Conservation (phyloP, 92 coral and sea anemone genomes). For the Siderastrea siderea region DNA sequence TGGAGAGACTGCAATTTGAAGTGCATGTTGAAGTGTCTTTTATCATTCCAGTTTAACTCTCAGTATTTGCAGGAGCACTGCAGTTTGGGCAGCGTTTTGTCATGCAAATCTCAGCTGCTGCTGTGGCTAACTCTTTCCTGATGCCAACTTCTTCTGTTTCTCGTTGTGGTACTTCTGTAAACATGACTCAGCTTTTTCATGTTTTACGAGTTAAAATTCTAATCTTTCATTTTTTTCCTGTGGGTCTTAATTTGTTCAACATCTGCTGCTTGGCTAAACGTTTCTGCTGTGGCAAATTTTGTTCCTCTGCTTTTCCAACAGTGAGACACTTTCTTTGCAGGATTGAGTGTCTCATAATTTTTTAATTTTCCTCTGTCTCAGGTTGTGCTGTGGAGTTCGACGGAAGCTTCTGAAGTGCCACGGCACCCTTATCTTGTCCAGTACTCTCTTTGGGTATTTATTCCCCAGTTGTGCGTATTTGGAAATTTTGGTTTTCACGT, state of each 20-base stretch:
- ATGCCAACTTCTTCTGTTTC: conserved; percentile 13
- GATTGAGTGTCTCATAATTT: conserved; percentile 33
- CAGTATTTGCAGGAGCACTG: not conserved
- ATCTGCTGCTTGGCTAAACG: conserved; percentile 59
- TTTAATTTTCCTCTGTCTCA: conserved; percentile 25
- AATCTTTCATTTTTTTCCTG: conserved; percentile 30
- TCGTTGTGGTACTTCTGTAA: conserved; percentile 35
- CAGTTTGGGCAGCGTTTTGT: not conserved
- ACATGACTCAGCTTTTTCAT: conserved; percentile 44
- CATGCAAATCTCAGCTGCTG: not conserved
- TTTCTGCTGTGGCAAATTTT: conserved; percentile 45
- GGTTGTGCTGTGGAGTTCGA: too few species aligned
- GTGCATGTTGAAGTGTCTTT: not conserved
- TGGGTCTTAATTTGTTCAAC: conserved; percentile 24
- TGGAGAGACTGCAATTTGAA: not conserved
- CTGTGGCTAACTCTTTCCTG: conserved; percentile 1
- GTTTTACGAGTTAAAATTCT: conserved; percentile 46
- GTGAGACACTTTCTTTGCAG: conserved; percentile 31
- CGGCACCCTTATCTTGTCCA: too few species aligned
- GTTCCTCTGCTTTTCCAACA: conserved; percentile 35
- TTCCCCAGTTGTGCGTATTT: too few species aligned
- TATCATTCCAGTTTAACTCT: not conserved
- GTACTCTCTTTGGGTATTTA: too few species aligned
- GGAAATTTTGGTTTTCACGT: too few species aligned
- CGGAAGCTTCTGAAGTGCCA: too few species aligned